Percentiles rank a stretch among this genome's conserved stretches.
Conservation (phyloP, 2,888 invertebrate genomes). For the Tachina grossa region DNA sequence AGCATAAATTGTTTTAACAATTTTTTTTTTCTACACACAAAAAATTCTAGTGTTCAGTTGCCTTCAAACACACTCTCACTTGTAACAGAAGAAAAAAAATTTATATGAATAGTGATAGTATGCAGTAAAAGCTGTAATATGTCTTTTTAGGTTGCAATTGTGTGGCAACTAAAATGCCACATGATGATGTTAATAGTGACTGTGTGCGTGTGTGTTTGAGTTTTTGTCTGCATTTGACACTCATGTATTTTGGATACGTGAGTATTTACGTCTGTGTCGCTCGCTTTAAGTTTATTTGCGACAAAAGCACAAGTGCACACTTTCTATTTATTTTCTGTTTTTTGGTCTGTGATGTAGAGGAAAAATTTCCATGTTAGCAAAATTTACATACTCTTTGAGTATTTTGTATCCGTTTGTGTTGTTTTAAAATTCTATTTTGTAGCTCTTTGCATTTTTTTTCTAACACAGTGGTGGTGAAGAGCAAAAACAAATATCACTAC, state of each 20-base stretch:
- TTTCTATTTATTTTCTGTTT: not conserved
- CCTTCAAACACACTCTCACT: constrained; percentile 26
- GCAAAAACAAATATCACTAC: not conserved
- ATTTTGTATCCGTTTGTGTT: not conserved
- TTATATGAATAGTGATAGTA: not conserved
- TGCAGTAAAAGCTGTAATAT: constrained; percentile 43
- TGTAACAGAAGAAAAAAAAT: not conserved
- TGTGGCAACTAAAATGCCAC: constrained; percentile 56
- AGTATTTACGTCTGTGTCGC: constrained; percentile 12
- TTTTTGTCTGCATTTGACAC: constrained; percentile 57
- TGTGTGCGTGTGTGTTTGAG: constrained; percentile 12
- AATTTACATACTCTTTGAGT: constrained; percentile 34
- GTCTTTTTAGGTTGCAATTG: constrained; percentile 38
- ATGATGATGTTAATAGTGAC: constrained; percentile 35
- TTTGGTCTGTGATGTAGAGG: not conserved
- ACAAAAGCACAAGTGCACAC: constrained; percentile 44
- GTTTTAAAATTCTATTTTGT: constrained; percentile 17
- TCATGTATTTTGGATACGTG: constrained; percentile 39
- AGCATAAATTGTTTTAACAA: constrained; percentile 63
- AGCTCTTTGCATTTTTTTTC: not conserved
- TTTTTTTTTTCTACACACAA: constrained; percentile 24
- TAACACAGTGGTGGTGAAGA: not conserved
- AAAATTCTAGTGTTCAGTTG: constrained; percentile 13
- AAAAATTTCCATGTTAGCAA: constrained; percentile 33
- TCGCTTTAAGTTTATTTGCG: constrained; percentile 39